Percentiles rank a stretch among this genome's conserved stretches.
Evolutionary conservation across 1,140 invertebrate genomes (phyloP).

Genomic region (Euglossa dilemma): DNA sequence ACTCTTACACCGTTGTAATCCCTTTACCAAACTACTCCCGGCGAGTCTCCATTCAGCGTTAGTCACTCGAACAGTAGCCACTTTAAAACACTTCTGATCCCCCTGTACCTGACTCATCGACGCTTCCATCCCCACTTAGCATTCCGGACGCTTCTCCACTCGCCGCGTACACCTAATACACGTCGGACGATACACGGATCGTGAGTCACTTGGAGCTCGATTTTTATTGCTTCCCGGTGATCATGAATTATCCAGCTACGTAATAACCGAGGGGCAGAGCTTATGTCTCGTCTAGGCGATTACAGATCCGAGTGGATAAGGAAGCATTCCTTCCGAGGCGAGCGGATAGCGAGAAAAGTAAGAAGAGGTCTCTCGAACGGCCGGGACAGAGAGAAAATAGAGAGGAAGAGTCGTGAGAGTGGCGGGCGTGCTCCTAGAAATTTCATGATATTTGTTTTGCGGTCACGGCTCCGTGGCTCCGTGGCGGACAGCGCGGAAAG

Average conservation of each 20-base stretch:
- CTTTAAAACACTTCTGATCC: not conserved
- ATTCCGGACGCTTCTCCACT: not conserved
- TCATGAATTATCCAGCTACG: not conserved
- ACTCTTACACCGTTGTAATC: not conserved
- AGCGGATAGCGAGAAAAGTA: conserved; percentile 19
- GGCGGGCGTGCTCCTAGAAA: conserved; percentile 57
- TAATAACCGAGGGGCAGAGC: not conserved
- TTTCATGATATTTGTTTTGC: conserved; percentile 66
- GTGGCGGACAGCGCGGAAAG: conserved; percentile 45
- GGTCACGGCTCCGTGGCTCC: conserved; percentile 58
- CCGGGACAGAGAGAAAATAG: conserved; percentile 16
- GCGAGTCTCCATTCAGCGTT: not conserved
- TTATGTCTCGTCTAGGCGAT: not conserved
- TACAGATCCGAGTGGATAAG: not conserved
- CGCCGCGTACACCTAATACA: not conserved
- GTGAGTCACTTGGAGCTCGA: no score
- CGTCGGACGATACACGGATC: not conserved
- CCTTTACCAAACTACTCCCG: not conserved
- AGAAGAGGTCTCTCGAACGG: conserved; percentile 58
- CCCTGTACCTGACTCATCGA: not conserved
- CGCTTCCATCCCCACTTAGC: not conserved
- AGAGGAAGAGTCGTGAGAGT: conserved; percentile 53
- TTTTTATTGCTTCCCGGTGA: not conserved
- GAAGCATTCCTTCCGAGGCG: not conserved
- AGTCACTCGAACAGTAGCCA: not conserved